Percentiles rank a stretch among this genome's conserved stretches.
Evolutionary conservation across 2,797 vertebrate genomes (phyloP).

Genomic region (Periophthalmus magnuspinnatus): DNA sequence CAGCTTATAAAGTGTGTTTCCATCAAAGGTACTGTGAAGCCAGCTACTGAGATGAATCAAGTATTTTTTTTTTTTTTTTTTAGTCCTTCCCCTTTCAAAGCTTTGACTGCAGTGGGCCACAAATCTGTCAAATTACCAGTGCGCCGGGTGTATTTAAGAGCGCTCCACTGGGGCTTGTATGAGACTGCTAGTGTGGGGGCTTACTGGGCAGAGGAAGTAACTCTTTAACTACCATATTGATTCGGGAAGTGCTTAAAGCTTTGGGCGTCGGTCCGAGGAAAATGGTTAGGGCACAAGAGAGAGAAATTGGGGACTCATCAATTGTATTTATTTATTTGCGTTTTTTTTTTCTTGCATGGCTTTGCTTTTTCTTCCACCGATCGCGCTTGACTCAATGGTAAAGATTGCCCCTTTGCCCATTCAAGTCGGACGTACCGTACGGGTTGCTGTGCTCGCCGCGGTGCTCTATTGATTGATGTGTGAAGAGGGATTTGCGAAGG

Average conservation of each 20-base stretch:
- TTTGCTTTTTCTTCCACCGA: slow-evolving; percentile 51
- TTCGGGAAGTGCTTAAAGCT: slow-evolving; percentile 68
- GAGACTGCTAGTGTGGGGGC: slow-evolving; percentile 39
- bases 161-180: slow-evolving; percentile 58
- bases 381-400: slow-evolving; percentile 63
- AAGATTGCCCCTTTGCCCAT: slow-evolving; percentile 69
- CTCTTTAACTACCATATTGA: slow-evolving; percentile 79
- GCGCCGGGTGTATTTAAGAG: slow-evolving; percentile 59
- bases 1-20: slow-evolving; percentile 31
- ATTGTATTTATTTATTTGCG: slow-evolving; percentile 38
- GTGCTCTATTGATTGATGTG: slow-evolving; percentile 75
- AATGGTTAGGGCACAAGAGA: slow-evolving; percentile 60
- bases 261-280: slow-evolving; percentile 66
- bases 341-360: slow-evolving; percentile 16
- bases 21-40: slow-evolving; percentile 31
- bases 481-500: slow-evolving; percentile 71
- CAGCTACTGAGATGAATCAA: slow-evolving; percentile 30
- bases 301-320: slow-evolving; percentile 47
- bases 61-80: slow-evolving; percentile 48
- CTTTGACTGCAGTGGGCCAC: slow-evolving; percentile 50
- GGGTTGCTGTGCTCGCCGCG: slow-evolving; percentile 70
- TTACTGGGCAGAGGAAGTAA: slow-evolving; percentile 63
- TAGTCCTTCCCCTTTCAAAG: slow-evolving; percentile 48
- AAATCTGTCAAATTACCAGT: slow-evolving; percentile 71
- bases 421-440: slow-evolving; percentile 70